Evolutionary conservation across 1,140 invertebrate species (phyloP).

Genomic region (Ceratoteleas bidentatus): DNA sequence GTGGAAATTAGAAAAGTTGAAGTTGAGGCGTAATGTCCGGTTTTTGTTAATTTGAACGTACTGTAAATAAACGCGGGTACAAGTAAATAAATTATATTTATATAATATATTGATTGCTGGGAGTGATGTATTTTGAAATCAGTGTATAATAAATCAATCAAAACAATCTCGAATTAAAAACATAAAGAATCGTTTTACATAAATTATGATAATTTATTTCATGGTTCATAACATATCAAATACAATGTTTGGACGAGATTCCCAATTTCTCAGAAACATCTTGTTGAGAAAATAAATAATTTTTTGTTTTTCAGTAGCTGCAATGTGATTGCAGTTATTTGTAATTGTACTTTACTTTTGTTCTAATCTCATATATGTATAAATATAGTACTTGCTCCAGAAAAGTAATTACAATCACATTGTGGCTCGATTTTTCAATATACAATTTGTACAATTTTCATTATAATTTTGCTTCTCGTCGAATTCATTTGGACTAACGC

Average conservation of each 20-base stretch:
- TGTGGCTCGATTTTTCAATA: no score
- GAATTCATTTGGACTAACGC: no score
- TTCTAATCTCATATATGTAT: no score
- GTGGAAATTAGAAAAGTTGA: conserved; percentile 30
- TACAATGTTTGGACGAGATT: conserved; percentile 20
- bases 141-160: conserved; percentile 45
- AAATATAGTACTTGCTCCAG: no score
- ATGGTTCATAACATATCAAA: conserved; percentile 27
- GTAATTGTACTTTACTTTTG: no score
- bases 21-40: conserved; percentile 18
- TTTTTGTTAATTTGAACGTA: conserved; percentile 22
- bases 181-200: no score
- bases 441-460: no score
- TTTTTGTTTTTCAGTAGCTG: no score
- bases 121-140: conserved; percentile 46
- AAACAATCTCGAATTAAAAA: conserved; percentile 23
- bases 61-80: conserved; percentile 32
- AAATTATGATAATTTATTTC: conserved; percentile 41
- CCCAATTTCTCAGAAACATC: background rate
- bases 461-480: no score
- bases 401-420: no score
- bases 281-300: conserved; percentile 21
- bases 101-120: conserved; percentile 43
- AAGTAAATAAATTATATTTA: conserved; percentile 58
- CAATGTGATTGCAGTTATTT: no score